phyloP scores from a whole-genome alignment of 2,113 vertebrate genomes.

The Antechinus stuartii region DNA sequence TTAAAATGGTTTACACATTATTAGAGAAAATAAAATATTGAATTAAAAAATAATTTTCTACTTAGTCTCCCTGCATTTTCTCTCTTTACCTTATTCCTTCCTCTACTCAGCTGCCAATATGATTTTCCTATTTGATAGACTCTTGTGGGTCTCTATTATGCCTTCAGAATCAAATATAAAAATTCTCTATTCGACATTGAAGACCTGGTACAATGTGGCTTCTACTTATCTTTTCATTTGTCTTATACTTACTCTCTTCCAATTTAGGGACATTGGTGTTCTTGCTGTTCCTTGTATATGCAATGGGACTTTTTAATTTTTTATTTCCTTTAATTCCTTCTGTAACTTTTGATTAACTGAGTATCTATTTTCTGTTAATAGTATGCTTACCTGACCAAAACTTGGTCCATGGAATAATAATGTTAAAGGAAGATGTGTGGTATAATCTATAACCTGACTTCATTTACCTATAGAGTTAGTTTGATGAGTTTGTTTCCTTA shows the following conservation, averaged over 20 bases:
- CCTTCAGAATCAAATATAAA: not conserved
- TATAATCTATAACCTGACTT: not conserved
- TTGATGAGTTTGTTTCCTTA: not conserved
- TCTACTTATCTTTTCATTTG: not conserved
- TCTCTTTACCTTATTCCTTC: not conserved
- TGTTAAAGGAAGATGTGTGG: no score
- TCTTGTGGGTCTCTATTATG: not conserved
- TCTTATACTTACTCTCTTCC: not conserved
- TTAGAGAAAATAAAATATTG: not conserved
- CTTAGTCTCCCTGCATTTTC: not conserved
- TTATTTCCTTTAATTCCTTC: not conserved
- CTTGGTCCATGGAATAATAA: not conserved
- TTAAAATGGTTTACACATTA: not conserved
- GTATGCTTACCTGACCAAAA: not conserved
- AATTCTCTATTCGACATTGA: not conserved
- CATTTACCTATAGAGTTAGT: not conserved
- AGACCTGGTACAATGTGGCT: not conserved
- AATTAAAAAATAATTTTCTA: not conserved
- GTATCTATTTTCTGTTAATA: not conserved
- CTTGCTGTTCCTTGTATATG: not conserved
- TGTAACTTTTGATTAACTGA: not conserved
- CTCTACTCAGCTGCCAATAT: not conserved
- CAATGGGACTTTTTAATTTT: not conserved
- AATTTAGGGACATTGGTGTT: not conserved
- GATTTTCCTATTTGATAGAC: not conserved